Conservation (phyloP, 2,888 invertebrate species). For the Euplexia lucipara region DNA sequence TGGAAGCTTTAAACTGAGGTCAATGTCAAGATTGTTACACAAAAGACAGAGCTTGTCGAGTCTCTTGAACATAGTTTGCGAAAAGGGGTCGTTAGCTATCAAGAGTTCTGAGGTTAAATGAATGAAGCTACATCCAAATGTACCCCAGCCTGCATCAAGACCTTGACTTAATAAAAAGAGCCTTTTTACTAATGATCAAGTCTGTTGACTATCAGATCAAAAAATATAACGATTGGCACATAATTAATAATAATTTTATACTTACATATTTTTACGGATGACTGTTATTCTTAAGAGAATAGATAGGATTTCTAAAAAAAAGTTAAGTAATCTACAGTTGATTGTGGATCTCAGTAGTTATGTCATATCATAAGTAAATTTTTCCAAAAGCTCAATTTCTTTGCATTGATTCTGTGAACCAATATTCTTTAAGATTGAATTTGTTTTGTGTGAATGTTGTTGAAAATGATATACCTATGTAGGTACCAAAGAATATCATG, state of each 20-base stretch:
- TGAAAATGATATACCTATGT: constrained; percentile 40
- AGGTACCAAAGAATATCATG: constrained; percentile 64
- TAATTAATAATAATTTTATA: constrained; percentile 21
- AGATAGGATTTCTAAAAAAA: constrained; percentile 37
- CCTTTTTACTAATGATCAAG: background rate
- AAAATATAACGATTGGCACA: background rate
- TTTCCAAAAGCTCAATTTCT: constrained; percentile 69
- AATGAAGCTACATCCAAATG: background rate
- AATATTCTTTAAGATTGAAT: constrained; percentile 83
- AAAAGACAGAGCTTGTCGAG: no score
- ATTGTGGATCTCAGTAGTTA: constrained; percentile 90
- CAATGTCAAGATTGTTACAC: constrained; percentile 9
- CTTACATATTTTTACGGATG: constrained; percentile 12
- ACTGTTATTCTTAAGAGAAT: constrained; percentile 11
- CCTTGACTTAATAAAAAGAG: background rate
- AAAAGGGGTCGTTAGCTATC: no score
- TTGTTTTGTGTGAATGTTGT: constrained; percentile 73
- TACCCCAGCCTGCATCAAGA: background rate
- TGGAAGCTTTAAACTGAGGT: constrained; percentile 17
- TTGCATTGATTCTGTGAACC: constrained; percentile 74
- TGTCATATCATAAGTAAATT: constrained; percentile 80
- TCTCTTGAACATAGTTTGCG: no score
- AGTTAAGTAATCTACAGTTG: constrained; percentile 89
- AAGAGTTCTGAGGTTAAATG: no score
- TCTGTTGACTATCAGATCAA: background rate